Base-by-base conservation (phyloP, 30 jellyfish, hydroid and myxozoan genomes). In the Mastigias papua region DNA sequence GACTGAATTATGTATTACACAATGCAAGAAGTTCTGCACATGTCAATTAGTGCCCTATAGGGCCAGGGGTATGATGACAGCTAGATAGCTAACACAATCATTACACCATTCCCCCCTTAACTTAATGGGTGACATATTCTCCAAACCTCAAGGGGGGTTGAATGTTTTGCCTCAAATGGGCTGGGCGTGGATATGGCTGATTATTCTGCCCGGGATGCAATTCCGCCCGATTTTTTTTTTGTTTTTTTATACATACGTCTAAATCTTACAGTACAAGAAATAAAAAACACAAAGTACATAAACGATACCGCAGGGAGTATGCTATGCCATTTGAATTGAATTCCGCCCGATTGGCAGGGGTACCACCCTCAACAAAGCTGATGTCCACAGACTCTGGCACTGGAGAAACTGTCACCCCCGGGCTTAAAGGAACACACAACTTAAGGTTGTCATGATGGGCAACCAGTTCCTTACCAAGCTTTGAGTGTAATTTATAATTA, bases 391-490 rank as follows among this genome's bases (percentile, higher is more conserved):
- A 57, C 30, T 57, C 69, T 20, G 69, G 69, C 30, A 57, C 69
- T 17, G 69, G 69, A 25, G 3, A 23, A 57, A 17, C 69, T 20
- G 4, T 20, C 23, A 57, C 69, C 78, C 84, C 67, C 49, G 28
- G 32, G 84, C 35, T 48, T 21, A 37, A 6, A 72, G 84, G 68
- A 13, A 72, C 66, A 28, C 84, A 72, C 25, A 13, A 26, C 67
- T 48, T 72, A 63, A 72, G 65, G 86, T 57, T 74, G 86, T 74
- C 51, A 54, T 74, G 86, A 34, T 74, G 86, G 35, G 48, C 86
- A 20, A 74, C 86, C 71, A 74, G 34, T 21, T 20, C 35, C 35
- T 74, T 74, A 19, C 73, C 86, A 21, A 29, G 75, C 73, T 42
- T 74, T 71, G 86, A 74, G 42, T 9, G 42, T 29, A 74, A 22